These are phyloP conservation scores for Etia nguti DNA, from an alignment of 2,113 vertebrate genomes.

Conservation along the genomic window DNA sequence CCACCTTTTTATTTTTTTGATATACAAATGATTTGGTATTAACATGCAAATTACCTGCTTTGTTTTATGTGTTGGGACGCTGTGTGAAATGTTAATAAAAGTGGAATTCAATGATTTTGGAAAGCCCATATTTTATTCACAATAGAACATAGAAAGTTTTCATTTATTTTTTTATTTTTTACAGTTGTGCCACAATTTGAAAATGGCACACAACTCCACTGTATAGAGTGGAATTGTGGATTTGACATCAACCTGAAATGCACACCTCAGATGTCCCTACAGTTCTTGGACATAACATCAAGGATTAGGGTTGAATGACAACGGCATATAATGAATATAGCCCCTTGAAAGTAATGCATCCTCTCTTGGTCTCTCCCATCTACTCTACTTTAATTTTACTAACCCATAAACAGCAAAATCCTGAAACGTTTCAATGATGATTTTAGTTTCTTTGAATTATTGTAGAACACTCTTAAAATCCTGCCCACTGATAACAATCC, in stretches of 20 bases:
- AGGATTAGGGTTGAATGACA: background rate
- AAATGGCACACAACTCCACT: background rate
- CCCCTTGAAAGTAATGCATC: rapidly evolving
- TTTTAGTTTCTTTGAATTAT: background rate
- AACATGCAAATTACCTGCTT: background rate
- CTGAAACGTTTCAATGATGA: background rate
- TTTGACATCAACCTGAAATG: background rate
- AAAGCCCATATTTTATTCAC: background rate
- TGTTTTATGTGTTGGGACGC: background rate
- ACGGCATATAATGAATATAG: background rate
- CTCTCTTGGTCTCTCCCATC: background rate
- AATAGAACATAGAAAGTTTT: background rate
- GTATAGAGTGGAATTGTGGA: background rate
- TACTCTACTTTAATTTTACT: background rate
- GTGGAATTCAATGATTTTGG: background rate
- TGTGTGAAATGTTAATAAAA: background rate
- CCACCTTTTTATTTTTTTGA: background rate
- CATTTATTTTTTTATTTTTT: background rate
- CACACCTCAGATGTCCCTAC: background rate
- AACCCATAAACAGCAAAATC: background rate
- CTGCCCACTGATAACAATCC: background rate
- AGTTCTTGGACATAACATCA: background rate
- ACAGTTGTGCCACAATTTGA: background rate
- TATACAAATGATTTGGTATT: background rate
- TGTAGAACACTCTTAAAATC: background rate